Conservation (phyloP, 2,888 invertebrate genomes). For the Perdita meconis region DNA sequence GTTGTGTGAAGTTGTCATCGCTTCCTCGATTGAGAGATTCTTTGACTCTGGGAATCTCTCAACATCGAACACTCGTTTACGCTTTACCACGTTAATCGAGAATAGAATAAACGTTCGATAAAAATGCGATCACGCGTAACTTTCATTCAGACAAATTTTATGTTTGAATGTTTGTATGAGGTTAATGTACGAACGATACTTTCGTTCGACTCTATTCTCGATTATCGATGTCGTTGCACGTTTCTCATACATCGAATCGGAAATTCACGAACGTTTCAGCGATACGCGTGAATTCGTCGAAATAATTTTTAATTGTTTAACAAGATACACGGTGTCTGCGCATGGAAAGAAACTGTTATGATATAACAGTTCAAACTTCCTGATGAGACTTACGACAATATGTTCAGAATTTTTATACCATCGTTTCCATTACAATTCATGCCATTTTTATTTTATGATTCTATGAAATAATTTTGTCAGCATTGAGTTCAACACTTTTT, state of each 20-base stretch:
- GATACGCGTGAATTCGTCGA: constrained; percentile 24
- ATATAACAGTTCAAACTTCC: not conserved
- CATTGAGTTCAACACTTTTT: no score
- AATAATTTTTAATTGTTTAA: constrained; percentile 50
- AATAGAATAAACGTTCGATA: constrained; percentile 10
- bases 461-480: no score
- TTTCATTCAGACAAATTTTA: not conserved
- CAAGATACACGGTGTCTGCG: constrained; percentile 32
- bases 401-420: not conserved
- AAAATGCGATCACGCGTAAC: not conserved
- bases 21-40: constrained; percentile 30
- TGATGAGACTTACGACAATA: not conserved
- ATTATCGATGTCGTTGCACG: constrained; percentile 11
- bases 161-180: no score
- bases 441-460: no score
- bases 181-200: not conserved
- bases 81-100: constrained; percentile 30
- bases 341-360: constrained; percentile 28
- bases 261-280: constrained; percentile 22
- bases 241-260: constrained; percentile 9
- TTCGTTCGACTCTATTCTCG: constrained; percentile 21
- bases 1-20: constrained; percentile 27
- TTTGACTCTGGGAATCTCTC: constrained; percentile 7
- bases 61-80: constrained; percentile 14
- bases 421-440: not conserved